These are phyloP conservation scores for Philereme transversata DNA, from an alignment of 2,888 invertebrate genomes.

Conservation along the genomic window DNA sequence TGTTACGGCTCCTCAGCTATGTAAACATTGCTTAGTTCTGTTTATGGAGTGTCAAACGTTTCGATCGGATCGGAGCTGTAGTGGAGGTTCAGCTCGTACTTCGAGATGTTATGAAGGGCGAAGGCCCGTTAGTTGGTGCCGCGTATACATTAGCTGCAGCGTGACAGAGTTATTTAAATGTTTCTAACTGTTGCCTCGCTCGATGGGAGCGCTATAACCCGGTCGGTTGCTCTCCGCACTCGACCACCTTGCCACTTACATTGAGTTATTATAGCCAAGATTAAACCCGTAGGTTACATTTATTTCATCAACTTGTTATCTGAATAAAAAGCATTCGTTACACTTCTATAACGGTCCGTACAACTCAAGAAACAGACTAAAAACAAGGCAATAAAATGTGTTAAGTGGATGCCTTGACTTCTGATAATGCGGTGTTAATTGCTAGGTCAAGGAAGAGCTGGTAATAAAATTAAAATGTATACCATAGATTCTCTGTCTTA, in stretches of 20 bases:
- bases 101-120: constrained; percentile 68
- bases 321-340: constrained; percentile 33
- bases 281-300: constrained; percentile 34
- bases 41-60: constrained; percentile 55
- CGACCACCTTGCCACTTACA: constrained; percentile 37
- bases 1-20: constrained; percentile 52
- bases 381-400: constrained; percentile 42
- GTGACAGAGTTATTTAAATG: constrained; percentile 77
- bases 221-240: constrained; percentile 56
- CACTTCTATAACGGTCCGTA: constrained; percentile 35
- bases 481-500: constrained; percentile 23
- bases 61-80: constrained; percentile 41
- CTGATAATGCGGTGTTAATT: constrained; percentile 41
- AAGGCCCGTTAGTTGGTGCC: constrained; percentile 65
- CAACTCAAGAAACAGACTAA: constrained; percentile 28
- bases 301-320: constrained; percentile 31
- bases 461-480: constrained; percentile 47
- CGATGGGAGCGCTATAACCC: constrained; percentile 63
- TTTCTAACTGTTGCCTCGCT: constrained; percentile 65
- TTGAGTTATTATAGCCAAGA: constrained; percentile 35
- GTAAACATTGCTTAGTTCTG: constrained; percentile 54
- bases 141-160: constrained; percentile 63
- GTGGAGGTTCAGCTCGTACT: constrained; percentile 42
- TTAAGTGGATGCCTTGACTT: constrained; percentile 44
- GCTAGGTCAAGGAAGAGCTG: constrained; percentile 53